Evolutionary conservation across 2,797 vertebrate species (phyloP).

Genomic region (Enteromius viviparus): DNA sequence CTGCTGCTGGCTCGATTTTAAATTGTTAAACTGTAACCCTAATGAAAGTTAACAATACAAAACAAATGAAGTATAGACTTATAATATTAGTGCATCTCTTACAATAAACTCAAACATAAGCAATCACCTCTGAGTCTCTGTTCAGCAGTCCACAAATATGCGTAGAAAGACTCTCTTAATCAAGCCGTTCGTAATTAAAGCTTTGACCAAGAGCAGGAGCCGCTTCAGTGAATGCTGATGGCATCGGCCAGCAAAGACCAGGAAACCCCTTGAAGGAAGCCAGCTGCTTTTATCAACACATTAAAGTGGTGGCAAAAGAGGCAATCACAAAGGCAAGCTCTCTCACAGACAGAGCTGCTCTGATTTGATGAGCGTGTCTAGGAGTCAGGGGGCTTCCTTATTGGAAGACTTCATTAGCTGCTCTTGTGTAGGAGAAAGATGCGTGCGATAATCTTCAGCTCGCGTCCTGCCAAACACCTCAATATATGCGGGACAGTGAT

Average conservation of each 20-base stretch:
- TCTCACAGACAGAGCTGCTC: neutral
- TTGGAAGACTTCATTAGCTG: slow-evolving; percentile 45
- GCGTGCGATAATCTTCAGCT: neutral
- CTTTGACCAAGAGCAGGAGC: neutral
- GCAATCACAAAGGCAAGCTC: slow-evolving; percentile 49
- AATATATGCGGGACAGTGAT: neutral
- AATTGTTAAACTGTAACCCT: too few species aligned
- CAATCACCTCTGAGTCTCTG: neutral
- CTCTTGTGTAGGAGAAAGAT: slow-evolving; percentile 10
- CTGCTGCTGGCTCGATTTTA: neutral
- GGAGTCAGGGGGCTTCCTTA: slow-evolving; percentile 25
- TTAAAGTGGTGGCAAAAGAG: slow-evolving; percentile 28
- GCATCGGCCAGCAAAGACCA: neutral
- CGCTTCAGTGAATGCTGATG: neutral
- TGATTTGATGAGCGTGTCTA: slow-evolving; percentile 40
- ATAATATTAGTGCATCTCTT: neutral
- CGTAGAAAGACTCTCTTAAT: neutral
- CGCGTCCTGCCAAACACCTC: neutral
- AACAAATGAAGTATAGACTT: too few species aligned
- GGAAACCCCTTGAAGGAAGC: slow-evolving; percentile 18
- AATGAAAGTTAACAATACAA: too few species aligned
- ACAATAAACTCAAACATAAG: neutral
- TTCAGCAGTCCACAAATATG: neutral
- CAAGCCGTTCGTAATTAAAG: slow-evolving; percentile 16
- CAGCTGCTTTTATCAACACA: slow-evolving; percentile 15